Evolutionary conservation across 2,797 vertebrate genomes (phyloP).

Genomic region (Chelmon rostratus): DNA sequence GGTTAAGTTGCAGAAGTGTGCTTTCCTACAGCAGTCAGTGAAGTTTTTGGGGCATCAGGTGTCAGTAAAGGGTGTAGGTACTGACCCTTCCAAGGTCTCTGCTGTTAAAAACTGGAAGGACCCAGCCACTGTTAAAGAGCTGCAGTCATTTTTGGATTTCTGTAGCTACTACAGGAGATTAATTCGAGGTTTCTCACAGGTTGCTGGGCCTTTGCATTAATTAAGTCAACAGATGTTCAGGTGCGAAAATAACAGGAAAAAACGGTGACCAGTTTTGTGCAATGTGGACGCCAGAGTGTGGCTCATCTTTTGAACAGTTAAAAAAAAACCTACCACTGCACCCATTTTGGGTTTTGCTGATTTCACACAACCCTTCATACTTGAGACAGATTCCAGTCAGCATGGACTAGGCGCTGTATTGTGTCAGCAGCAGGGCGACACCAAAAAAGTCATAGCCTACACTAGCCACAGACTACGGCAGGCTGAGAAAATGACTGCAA

Average conservation of each 20-base stretch:
- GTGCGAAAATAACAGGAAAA: background rate
- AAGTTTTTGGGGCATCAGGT: conserved; percentile 16
- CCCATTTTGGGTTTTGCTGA: no score
- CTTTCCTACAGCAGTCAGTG: conserved; percentile 22
- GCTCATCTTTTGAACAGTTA: conserved; percentile 7
- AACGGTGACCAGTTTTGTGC: background rate
- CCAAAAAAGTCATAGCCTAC: no score
- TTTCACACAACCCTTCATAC: conserved; percentile 21
- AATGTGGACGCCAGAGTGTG: background rate
- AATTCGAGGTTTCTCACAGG: conserved; percentile 5
- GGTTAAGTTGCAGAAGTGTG: conserved; percentile 15
- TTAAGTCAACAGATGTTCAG: conserved; percentile 8
- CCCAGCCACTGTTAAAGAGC: background rate
- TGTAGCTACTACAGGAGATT: conserved; percentile 20
- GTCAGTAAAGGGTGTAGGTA: background rate
- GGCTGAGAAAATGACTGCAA: no score
- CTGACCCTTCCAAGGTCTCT: background rate
- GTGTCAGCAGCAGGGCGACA: conserved; percentile 7
- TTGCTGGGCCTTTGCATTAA: no score
- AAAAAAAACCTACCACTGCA: conserved; percentile 8
- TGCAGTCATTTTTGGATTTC: conserved; percentile 10
- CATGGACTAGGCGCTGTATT: conserved; percentile 3
- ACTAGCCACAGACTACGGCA: no score
- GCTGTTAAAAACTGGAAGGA: conserved; percentile 19
- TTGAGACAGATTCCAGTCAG: conserved; percentile 19